These are phyloP conservation scores for Poecilobothrus nobilitatus DNA, from an alignment of 2,888 invertebrate genomes.

Conservation along the genomic window DNA sequence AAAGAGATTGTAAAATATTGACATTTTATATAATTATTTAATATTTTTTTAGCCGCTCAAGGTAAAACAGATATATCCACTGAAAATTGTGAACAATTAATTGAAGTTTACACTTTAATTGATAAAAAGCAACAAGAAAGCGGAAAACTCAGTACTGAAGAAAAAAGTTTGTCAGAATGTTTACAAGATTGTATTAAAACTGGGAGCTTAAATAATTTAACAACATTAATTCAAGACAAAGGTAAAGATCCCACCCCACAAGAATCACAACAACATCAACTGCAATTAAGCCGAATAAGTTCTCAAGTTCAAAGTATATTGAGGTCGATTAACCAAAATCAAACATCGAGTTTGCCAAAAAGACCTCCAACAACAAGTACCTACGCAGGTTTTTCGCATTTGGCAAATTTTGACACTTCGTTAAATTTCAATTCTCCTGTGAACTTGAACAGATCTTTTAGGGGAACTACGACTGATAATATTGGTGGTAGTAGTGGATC, in stretches of 20 bases:
- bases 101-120: constrained; percentile 54
- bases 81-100: constrained; percentile 66
- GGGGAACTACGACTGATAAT: neutral
- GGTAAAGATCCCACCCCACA: neutral
- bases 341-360: neutral
- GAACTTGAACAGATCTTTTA: neutral
- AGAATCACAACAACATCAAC: neutral
- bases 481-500: neutral
- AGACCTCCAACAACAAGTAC: neutral
- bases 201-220: neutral
- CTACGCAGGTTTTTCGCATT: neutral
- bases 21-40: neutral
- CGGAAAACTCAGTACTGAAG: constrained; percentile 14
- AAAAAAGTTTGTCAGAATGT: constrained; percentile 28
- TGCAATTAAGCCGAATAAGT: neutral
- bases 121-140: constrained; percentile 33
- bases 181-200: constrained; percentile 28
- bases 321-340: neutral
- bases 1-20: neutral
- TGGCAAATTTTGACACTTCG: constrained; percentile 6
- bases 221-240: neutral
- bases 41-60: constrained; percentile 51
- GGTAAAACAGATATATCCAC: constrained; percentile 74
- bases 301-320: neutral
- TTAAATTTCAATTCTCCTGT: neutral